Conservation (phyloP, 2,113 vertebrate genomes). For the Pachyramphus minor region DNA sequence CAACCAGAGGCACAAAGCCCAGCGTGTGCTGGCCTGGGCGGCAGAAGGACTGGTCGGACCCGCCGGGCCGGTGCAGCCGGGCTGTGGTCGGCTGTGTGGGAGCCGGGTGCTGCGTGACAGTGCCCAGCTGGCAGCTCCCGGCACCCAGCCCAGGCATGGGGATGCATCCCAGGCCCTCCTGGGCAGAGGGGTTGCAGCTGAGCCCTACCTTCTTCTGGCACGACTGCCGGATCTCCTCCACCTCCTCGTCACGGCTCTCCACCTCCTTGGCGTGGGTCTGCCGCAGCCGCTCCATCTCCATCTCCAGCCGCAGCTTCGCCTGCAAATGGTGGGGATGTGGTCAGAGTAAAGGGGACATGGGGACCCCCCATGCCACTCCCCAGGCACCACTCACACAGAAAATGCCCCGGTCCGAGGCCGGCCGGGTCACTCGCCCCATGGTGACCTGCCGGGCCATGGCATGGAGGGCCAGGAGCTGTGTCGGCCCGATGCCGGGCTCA, state of each 20-base stretch:
- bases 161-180: neutral
- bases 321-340: neutral
- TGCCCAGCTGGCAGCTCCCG: neutral
- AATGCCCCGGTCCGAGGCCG: neutral
- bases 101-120: neutral
- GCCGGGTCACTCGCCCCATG: neutral
- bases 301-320: constrained; percentile 94
- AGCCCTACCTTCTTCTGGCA: constrained; percentile 91
- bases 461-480: neutral
- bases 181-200: accelerated
- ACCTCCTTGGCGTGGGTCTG: constrained; percentile 94
- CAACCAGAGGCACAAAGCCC: neutral
- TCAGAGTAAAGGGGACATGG: neutral
- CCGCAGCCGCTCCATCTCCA: constrained; percentile 94
- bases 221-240: constrained; percentile 93
- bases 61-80: neutral
- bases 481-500: neutral
- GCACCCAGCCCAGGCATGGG: neutral
- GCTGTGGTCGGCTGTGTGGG: neutral
- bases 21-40: neutral
- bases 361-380: neutral
- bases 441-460: constrained; percentile 34
- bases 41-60: neutral
- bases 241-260: constrained; percentile 92
- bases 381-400: neutral